Evolutionary conservation across 2,113 vertebrate genomes (phyloP).

Genomic region (Theristicus caerulescens): DNA sequence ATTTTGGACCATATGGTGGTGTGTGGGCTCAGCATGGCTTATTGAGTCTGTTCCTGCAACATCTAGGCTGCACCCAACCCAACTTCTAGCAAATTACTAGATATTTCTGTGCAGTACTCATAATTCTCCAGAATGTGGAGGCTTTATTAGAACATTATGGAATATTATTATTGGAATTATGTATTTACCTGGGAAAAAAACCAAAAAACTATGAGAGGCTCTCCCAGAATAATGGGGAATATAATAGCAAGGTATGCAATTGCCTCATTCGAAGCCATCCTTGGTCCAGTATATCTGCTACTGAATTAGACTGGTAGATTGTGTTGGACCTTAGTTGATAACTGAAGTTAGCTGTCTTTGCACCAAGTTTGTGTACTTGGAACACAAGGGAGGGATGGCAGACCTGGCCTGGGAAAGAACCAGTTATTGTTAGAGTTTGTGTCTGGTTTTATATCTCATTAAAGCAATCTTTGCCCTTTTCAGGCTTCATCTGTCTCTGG

Average conservation of each 20-base stretch:
- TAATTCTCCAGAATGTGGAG: background rate
- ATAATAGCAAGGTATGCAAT: background rate
- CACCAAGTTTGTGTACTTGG: background rate
- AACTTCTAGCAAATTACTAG: background rate
- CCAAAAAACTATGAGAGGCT: background rate
- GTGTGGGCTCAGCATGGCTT: background rate
- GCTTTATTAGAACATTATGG: background rate
- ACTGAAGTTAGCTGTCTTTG: background rate
- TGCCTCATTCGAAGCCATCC: background rate
- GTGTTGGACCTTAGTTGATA: background rate
- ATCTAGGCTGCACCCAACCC: background rate
- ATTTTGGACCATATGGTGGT: background rate
- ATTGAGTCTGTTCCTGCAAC: background rate
- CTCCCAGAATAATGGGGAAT: background rate
- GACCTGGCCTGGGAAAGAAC: background rate
- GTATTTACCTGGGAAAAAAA: background rate
- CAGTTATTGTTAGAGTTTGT: background rate
- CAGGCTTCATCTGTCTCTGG: background rate
- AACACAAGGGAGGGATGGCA: background rate
- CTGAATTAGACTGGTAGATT: background rate
- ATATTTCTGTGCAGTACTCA: background rate
- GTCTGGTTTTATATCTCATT: background rate
- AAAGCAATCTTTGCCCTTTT: background rate
- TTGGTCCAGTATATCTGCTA: background rate
- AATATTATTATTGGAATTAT: too few relatives aligned